Percentiles rank a stretch among this genome's conserved stretches.
These are phyloP conservation scores for Choristoneura fumiferana DNA, from an alignment of 1,140 invertebrate species.

Conservation along the genomic window DNA sequence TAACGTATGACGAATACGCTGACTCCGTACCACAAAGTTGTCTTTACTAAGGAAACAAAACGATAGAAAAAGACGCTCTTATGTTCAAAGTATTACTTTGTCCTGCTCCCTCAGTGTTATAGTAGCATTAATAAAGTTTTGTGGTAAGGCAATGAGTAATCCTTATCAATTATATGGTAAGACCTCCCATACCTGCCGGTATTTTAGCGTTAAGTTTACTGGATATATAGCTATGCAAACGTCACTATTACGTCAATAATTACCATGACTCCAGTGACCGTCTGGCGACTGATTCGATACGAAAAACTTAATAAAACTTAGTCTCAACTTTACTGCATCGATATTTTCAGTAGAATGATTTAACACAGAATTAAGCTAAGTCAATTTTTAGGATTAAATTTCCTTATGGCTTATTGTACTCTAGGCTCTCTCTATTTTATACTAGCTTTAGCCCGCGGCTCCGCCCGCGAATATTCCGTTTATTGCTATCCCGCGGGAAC, in stretches of 20 bases:
- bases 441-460: too few relatives aligned
- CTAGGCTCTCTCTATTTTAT: too few relatives aligned
- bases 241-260: slow-evolving; percentile 8
- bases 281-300: slow-evolving; percentile 1
- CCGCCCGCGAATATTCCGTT: too few relatives aligned
- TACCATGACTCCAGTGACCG: slow-evolving; percentile 7
- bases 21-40: background rate
- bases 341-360: background rate
- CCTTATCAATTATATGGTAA: too few relatives aligned
- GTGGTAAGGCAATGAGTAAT: background rate
- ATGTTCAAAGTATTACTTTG: background rate
- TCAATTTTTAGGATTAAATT: too few relatives aligned
- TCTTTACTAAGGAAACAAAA: background rate
- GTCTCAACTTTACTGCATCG: background rate
- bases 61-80: slow-evolving; percentile 11
- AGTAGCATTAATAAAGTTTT: slow-evolving; percentile 1
- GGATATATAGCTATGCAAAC: slow-evolving; percentile 6
- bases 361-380: too few relatives aligned
- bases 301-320: background rate
- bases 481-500: too few relatives aligned
- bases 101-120: background rate
- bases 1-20: background rate
- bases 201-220: background rate
- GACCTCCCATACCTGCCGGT: background rate
- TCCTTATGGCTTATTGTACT: too few relatives aligned